Percentiles rank a stretch among this genome's conserved stretches.
Evolutionary conservation across 2,113 vertebrate species (phyloP).

Genomic region (Sigmodon hispidus): DNA sequence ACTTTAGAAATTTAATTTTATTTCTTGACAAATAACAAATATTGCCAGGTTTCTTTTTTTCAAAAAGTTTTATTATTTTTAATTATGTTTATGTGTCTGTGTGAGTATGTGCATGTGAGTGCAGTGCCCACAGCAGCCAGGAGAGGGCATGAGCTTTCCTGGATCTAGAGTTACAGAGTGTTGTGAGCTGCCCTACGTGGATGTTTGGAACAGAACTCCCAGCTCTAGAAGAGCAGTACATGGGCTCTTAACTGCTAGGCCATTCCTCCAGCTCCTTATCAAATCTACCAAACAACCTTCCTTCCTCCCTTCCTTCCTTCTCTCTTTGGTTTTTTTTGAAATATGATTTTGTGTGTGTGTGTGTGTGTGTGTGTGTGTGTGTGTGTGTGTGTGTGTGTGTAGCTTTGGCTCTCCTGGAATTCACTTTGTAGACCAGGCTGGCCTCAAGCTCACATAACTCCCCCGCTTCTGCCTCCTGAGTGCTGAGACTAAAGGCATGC

Average conservation of each 20-base stretch:
- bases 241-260: neutral
- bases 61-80: neutral
- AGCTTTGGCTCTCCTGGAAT: neutral
- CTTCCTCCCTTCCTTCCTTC: too few species aligned
- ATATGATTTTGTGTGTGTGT: too few species aligned
- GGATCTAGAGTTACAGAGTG: neutral
- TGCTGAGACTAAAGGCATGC: neutral
- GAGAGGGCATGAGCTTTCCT: neutral
- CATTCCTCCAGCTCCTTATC: too few species aligned
- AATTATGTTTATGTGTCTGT: neutral
- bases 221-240: neutral
- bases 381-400: too few species aligned
- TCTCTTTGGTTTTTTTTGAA: neutral
- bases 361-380: too few species aligned
- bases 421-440: neutral
- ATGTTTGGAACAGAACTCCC: neutral
- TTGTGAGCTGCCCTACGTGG: neutral
- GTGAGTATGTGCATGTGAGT: neutral
- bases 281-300: too few species aligned
- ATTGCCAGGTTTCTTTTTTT: neutral
- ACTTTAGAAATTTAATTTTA: slow-evolving; percentile 46
- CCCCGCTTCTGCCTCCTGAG: neutral
- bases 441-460: neutral
- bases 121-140: neutral
- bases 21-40: slow-evolving; percentile 33